A percentile compares a stretch with the other conserved stretches of the same genome.
phyloP scores from a whole-genome alignment of 2,797 vertebrate genomes.

The Luscinia megarhynchos region DNA sequence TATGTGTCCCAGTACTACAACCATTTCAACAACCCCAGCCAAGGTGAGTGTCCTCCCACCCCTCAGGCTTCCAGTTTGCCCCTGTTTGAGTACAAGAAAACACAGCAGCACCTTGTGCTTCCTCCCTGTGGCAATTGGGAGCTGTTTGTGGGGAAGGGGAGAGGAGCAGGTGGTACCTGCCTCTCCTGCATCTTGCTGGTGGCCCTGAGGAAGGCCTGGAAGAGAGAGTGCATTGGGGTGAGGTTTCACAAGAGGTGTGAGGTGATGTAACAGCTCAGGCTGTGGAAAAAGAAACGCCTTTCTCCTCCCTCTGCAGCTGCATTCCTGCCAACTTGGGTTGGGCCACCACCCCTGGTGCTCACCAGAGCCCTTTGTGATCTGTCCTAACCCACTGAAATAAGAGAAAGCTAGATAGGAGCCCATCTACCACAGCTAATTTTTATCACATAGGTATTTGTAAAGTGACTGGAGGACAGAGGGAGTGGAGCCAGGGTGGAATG shows the following conservation, averaged over 20 bases:
- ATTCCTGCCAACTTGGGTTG: not conserved
- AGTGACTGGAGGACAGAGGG: not conserved
- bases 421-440: not conserved
- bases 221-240: not conserved
- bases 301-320: not conserved
- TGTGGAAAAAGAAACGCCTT: not conserved
- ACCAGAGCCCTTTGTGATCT: not conserved
- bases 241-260: slow-evolving; percentile 2
- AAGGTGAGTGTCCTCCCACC: slow-evolving; percentile 72
- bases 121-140: not conserved
- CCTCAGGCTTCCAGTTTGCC: not conserved
- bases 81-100: not conserved
- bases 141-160: not conserved
- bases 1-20: slow-evolving; percentile 99
- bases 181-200: not conserved
- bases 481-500: not conserved
- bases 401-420: not conserved
- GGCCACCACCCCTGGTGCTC: not conserved
- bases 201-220: not conserved
- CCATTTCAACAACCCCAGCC: slow-evolving; percentile 84
- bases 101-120: not conserved
- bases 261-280: slow-evolving; percentile 11
- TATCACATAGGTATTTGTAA: not conserved
- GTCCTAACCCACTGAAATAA: not conserved
- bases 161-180: not conserved